Evolutionary conservation across 2,797 vertebrate genomes (phyloP).

Genomic region (Chelonia mydas): DNA sequence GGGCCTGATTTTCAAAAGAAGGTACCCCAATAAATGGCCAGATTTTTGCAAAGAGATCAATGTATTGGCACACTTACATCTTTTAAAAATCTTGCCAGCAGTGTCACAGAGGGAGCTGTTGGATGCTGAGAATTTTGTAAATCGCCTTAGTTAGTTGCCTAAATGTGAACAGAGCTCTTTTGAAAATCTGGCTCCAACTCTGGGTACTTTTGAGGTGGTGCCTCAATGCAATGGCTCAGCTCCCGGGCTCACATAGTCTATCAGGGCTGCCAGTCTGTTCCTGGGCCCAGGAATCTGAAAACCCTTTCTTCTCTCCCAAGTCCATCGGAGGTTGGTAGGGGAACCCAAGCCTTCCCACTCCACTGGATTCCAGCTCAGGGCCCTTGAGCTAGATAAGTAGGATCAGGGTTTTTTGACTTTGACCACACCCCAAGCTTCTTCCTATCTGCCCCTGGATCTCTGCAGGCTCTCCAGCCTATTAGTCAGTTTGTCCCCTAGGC

Average conservation of each 20-base stretch:
- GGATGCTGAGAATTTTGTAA: neutral
- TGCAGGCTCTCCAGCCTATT: neutral
- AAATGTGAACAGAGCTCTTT: neutral
- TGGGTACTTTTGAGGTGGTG: neutral
- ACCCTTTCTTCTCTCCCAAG: neutral
- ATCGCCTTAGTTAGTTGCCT: neutral
- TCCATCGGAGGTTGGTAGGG: neutral
- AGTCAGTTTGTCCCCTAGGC: neutral
- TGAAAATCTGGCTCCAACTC: neutral
- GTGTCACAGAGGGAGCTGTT: fast-evolving
- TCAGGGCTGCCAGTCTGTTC: neutral
- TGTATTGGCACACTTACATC: fast-evolving
- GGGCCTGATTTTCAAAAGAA: neutral
- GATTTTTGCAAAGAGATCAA: neutral
- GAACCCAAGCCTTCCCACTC: neutral
- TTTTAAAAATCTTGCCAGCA: neutral
- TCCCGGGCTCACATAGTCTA: neutral
- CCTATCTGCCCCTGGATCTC: neutral
- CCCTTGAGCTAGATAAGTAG: neutral
- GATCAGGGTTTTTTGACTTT: neutral
- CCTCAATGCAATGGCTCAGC: neutral
- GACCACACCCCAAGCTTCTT: neutral
- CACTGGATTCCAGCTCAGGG: neutral
- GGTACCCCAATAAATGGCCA: neutral
- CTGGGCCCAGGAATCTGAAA: neutral